phyloP scores from a whole-genome alignment of 2,888 invertebrate species.

The Heliothis peltigera region DNA sequence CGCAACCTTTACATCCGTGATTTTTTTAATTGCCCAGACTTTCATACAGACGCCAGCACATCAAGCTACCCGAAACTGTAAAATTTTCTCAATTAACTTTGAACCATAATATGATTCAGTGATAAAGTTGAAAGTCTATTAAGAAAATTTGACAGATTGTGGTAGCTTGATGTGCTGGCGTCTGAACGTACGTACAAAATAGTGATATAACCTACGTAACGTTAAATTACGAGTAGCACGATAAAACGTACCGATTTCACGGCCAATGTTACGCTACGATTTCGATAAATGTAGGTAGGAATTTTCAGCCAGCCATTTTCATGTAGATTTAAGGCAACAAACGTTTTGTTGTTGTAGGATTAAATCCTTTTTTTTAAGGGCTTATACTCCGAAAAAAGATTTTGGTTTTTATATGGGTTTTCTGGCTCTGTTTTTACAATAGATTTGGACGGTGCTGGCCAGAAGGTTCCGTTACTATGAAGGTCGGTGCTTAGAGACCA shows the following conservation, averaged over 20 bases:
- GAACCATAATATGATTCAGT: no score
- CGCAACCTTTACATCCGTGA: slow-evolving; percentile 36
- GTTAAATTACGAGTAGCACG: slow-evolving; percentile 48
- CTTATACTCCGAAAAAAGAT: slow-evolving; percentile 1
- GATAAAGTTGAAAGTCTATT: no score
- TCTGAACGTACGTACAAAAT: slow-evolving; percentile 19
- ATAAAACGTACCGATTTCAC: slow-evolving; percentile 55
- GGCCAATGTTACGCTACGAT: slow-evolving; percentile 56
- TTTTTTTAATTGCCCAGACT: slow-evolving; percentile 25
- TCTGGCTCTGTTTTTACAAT: not conserved
- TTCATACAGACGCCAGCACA: no score
- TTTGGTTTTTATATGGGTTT: not conserved
- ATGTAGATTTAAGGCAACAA: slow-evolving; percentile 5
- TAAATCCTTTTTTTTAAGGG: not conserved
- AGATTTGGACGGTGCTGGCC: not conserved
- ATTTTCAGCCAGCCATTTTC: slow-evolving; percentile 19
- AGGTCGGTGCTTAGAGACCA: not conserved
- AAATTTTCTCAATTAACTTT: no score
- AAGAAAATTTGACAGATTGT: no score
- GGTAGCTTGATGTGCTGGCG: no score
- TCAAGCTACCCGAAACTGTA: no score
- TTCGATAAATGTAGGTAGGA: slow-evolving; percentile 4
- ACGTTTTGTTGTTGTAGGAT: slow-evolving; percentile 1
- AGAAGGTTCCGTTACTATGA: no score
- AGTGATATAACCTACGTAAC: slow-evolving; percentile 42